These are phyloP conservation scores for Trachemys scripta DNA, from an alignment of 2,113 vertebrate species.

Conservation along the genomic window DNA sequence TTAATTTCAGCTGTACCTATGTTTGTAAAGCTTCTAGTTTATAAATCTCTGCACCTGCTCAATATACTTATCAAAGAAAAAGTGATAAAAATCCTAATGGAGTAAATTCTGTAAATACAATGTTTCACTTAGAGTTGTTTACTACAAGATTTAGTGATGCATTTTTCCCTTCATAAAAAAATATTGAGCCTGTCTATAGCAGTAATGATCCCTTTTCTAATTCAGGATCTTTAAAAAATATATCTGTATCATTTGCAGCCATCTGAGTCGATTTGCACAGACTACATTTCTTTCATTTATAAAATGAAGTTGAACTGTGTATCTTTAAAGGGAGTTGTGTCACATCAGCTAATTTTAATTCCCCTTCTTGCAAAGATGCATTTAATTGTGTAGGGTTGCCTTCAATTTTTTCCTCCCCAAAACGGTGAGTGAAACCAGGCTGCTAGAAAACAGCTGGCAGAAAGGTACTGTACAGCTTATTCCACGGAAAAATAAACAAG, in stretches of 20 bases:
- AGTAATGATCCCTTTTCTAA: background rate
- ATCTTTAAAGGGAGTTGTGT: background rate
- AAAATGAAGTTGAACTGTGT: background rate
- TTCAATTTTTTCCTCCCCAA: slow-evolving; percentile 30
- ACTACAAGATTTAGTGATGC: background rate
- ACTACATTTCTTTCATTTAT: slow-evolving; percentile 13
- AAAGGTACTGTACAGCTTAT: background rate
- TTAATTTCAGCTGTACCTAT: background rate
- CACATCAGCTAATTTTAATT: slow-evolving; percentile 17
- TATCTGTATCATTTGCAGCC: background rate
- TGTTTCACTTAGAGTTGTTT: background rate
- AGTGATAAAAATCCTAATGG: background rate
- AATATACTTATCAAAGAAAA: background rate
- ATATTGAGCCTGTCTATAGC: background rate
- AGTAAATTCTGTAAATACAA: background rate
- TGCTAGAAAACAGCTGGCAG: background rate
- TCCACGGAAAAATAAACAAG: background rate
- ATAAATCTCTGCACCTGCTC: background rate
- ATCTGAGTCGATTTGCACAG: background rate
- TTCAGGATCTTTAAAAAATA: slow-evolving; percentile 22
- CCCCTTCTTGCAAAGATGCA: background rate
- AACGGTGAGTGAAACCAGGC: background rate
- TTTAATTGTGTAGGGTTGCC: background rate
- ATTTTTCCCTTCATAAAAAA: background rate
- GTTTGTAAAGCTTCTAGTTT: background rate